Evolutionary conservation across 2,888 invertebrate genomes (phyloP).

Genomic region (Choristoneura rosaceana): DNA sequence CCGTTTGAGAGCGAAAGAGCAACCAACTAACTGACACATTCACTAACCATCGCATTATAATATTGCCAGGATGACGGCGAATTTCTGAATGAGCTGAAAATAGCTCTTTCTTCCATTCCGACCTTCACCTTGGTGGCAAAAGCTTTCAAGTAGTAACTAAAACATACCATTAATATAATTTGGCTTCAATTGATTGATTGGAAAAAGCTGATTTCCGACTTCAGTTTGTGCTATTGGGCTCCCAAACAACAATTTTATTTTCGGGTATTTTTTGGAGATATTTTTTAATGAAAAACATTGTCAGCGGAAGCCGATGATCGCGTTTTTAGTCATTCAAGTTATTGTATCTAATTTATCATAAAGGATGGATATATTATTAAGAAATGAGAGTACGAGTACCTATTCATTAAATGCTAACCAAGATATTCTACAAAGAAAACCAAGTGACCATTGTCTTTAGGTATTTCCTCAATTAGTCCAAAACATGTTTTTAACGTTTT

Average conservation of each 20-base stretch:
- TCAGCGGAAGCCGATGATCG: no score
- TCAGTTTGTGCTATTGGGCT: neutral
- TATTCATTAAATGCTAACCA: neutral
- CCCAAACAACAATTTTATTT: neutral
- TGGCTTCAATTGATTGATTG: neutral
- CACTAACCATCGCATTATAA: no score
- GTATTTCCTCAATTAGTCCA: conserved; percentile 27
- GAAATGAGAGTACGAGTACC: neutral
- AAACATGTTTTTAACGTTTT: conserved; percentile 31
- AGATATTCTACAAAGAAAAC: neutral
- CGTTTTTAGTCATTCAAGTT: no score
- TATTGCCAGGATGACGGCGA: neutral
- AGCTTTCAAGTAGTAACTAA: neutral
- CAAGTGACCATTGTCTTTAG: conserved; percentile 2
- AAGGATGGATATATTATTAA: neutral
- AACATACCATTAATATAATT: conserved; percentile 6
- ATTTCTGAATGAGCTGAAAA: conserved; percentile 9
- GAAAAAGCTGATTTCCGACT: neutral
- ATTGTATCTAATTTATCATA: neutral
- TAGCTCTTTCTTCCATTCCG: neutral
- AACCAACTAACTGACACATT: no score
- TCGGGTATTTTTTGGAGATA: no score
- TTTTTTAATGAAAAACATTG: no score
- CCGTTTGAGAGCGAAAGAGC: no score
- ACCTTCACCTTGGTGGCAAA: conserved; percentile 3